phyloP scores from a whole-genome alignment of 1,140 invertebrate species.

The Tetranychus urticae region DNA sequence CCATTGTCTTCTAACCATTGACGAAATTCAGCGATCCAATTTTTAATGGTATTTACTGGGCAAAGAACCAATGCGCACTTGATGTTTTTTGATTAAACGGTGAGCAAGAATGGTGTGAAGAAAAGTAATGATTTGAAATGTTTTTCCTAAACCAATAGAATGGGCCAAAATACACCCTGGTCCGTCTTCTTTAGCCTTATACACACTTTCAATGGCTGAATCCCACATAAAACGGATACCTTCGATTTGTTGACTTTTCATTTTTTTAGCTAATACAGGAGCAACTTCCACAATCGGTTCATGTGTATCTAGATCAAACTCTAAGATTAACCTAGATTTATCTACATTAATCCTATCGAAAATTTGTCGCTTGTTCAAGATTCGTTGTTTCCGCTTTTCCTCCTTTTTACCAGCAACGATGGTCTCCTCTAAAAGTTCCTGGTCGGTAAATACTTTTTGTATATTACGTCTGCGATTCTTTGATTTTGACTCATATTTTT shows the following conservation, averaged over 20 bases:
- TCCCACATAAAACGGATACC: constrained; percentile 46
- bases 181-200: too few species aligned
- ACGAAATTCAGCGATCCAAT: constrained; percentile 86
- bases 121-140: too few species aligned
- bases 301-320: not conserved
- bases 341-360: not conserved
- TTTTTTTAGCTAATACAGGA: constrained; percentile 45
- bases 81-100: too few species aligned
- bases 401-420: not conserved
- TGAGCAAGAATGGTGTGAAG: too few species aligned
- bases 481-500: not conserved
- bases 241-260: constrained; percentile 46
- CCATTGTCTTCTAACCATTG: constrained; percentile 49
- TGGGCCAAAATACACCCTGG: too few species aligned
- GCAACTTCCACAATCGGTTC: constrained; percentile 39
- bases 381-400: not conserved
- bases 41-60: constrained; percentile 18
- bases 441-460: not conserved
- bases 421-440: not conserved
- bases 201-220: constrained; percentile 23
- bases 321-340: not conserved
- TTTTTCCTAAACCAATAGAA: too few species aligned
- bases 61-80: too few species aligned
- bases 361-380: not conserved
- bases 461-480: not conserved